These are phyloP conservation scores for Seriola quinqueradiata DNA, from an alignment of 2,113 vertebrate genomes.

Conservation along the genomic window DNA sequence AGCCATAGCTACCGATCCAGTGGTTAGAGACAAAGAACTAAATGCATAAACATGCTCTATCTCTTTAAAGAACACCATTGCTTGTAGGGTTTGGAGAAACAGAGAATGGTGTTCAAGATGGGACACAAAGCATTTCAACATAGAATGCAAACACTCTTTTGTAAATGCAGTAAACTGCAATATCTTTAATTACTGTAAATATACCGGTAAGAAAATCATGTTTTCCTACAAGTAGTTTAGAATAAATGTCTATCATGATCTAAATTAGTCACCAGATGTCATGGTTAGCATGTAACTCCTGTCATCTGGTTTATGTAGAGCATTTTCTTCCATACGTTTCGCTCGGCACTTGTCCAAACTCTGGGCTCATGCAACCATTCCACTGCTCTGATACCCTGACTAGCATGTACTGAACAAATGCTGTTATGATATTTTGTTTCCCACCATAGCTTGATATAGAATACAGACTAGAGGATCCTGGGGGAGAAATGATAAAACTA, in stretches of 20 bases:
- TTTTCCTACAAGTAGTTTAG: not conserved
- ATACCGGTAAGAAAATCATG: not conserved
- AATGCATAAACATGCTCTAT: not conserved
- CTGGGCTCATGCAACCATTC: not conserved
- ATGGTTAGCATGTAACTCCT: not conserved
- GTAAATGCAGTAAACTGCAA: not conserved
- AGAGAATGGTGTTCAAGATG: not conserved
- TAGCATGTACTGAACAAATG: slow-evolving; percentile 26
- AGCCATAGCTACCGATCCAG: not conserved
- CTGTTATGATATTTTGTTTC: slow-evolving; percentile 49
- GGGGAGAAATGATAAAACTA: slow-evolving; percentile 68
- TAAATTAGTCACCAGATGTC: not conserved
- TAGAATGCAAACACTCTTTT: slow-evolving; percentile 1
- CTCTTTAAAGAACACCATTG: not conserved
- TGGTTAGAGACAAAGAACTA: not conserved
- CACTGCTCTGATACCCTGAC: slow-evolving; percentile 1
- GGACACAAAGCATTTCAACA: slow-evolving; percentile 23
- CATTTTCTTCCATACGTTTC: slow-evolving; percentile 11
- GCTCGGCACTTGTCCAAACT: slow-evolving; percentile 18
- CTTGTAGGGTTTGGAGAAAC: not conserved
- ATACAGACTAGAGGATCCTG: slow-evolving; percentile 42
- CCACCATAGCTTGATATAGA: slow-evolving; percentile 36
- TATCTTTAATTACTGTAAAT: not conserved
- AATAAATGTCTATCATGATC: not conserved
- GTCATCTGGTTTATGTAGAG: not conserved